These are phyloP conservation scores for Drosophila miranda DNA, from an alignment of 1,140 invertebrate species.

Conservation along the genomic window DNA sequence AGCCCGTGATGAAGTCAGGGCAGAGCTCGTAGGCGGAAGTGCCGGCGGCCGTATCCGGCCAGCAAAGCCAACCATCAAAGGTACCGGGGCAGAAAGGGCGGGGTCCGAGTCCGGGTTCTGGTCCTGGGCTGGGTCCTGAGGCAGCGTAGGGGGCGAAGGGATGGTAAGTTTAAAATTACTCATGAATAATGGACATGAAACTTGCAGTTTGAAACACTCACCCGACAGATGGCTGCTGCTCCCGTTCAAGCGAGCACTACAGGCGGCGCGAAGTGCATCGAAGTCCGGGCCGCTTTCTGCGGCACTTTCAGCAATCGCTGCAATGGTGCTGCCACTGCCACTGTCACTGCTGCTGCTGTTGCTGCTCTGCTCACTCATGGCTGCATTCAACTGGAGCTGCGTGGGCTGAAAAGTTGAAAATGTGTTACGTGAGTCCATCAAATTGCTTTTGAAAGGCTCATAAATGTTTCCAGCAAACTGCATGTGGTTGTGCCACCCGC, in stretches of 20 bases:
- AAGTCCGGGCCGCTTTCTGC: slow-evolving; percentile 63
- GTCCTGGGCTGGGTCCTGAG: slow-evolving; percentile 1
- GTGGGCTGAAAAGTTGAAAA: slow-evolving; percentile 45
- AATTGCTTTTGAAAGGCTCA: slow-evolving; percentile 44
- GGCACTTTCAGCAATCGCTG: slow-evolving; percentile 45
- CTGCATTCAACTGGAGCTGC: slow-evolving; percentile 24
- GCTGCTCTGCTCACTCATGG: slow-evolving; percentile 52
- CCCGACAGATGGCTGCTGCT: slow-evolving; percentile 44
- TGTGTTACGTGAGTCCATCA: slow-evolving; percentile 42
- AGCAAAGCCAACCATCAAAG: slow-evolving; percentile 94
- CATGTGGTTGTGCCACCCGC: slow-evolving; percentile 6
- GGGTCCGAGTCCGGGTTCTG: slow-evolving; percentile 77
- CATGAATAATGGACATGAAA: slow-evolving; percentile 35
- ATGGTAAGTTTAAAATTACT: slow-evolving; percentile 40
- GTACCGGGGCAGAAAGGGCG: slow-evolving; percentile 87
- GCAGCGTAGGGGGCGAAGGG: slow-evolving; percentile 6
- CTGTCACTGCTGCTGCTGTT: slow-evolving; percentile 16
- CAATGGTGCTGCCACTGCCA: slow-evolving; percentile 20
- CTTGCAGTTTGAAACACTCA: slow-evolving; percentile 34
- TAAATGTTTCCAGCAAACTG: slow-evolving; percentile 28
- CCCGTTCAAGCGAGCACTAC: slow-evolving; percentile 47
- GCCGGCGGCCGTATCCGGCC: slow-evolving; percentile 91
- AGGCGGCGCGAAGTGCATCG: slow-evolving; percentile 57
- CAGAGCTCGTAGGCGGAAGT: slow-evolving; percentile 87
- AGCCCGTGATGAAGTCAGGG: slow-evolving; percentile 90